Percentiles rank a stretch among this genome's conserved stretches.
Evolutionary conservation across 64 coral and sea anemone genomes (phyloP).

Genomic region (Montipora capricornis): DNA sequence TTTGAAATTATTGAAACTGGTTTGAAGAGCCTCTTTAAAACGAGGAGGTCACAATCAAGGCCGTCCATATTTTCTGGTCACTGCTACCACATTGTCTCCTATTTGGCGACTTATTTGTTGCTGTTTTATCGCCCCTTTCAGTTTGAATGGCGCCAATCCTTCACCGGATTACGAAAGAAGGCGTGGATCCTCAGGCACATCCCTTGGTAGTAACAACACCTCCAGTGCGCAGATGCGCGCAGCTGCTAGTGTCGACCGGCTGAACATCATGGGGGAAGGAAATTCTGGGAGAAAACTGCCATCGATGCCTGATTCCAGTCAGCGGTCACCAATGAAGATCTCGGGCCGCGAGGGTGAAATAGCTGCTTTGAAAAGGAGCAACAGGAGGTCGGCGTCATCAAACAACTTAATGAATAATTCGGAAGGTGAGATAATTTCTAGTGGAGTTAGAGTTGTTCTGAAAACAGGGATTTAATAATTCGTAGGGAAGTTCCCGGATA

Average conservation of each 20-base stretch:
- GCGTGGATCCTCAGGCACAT: conserved; percentile 53
- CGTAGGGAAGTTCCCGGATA: too few relatives aligned
- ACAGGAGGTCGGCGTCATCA: conserved; percentile 78
- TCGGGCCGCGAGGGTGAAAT: conserved; percentile 89
- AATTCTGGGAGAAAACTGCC: conserved; percentile 67
- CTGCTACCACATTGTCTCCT: too few relatives aligned
- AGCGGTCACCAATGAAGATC: conserved; percentile 80
- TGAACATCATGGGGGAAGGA: conserved; percentile 77
- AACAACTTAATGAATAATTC: conserved; percentile 66
- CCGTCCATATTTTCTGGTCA: too few relatives aligned
- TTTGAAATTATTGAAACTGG: too few relatives aligned
- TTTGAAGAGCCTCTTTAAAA: too few relatives aligned
- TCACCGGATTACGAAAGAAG: conserved; percentile 69
- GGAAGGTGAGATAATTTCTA: neutral
- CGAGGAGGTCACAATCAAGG: too few relatives aligned
- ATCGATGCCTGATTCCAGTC: conserved; percentile 76
- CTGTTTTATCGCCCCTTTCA: conserved; percentile 34
- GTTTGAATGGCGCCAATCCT: conserved; percentile 75
- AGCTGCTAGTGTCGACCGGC: conserved; percentile 78
- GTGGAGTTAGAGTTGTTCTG: neutral
- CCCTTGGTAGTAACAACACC: conserved; percentile 27
- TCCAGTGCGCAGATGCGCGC: conserved; percentile 46
- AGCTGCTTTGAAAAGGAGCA: conserved; percentile 78
- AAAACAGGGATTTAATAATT: too few relatives aligned
- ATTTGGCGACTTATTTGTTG: too few relatives aligned